Base-by-base conservation (phyloP, 2,888 invertebrate genomes). In the Caenorhabditis macrosperma region DNA sequence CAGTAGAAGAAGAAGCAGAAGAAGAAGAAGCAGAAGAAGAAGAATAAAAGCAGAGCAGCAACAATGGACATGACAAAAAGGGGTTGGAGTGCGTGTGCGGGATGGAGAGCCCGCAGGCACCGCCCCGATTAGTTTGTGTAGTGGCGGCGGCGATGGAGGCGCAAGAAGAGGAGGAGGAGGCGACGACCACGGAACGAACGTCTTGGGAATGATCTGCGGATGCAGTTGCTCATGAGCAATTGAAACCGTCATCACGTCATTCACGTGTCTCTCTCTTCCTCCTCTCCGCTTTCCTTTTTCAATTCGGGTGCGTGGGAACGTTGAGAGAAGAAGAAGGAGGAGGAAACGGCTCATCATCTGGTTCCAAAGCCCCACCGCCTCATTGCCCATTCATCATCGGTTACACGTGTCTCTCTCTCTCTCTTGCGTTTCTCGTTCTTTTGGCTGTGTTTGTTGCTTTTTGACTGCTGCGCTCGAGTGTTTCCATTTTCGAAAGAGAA, bases 51-150 rank as follows among this genome's bases (percentile, higher is more conserved):
- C 64, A 74, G 72, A 72, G 72, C 44, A 48, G 48, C 74, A 74
- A 74, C 74, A 74, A 74, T 74, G 74, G 74, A 74, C 74, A 74
- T 74, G 74, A 74, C 74, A 74, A 74, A 74, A 74, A 74, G 55
- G 71, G 71, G 71, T 71, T 71, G 71, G 71, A 61, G 71, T 71
- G 71, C 71, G 71, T 71, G 60, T 69, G 69, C 54, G 69, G 60
- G 69, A 69, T 57, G 60, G 50, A 69, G 68, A 60, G 46, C 35
- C 22, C 50, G 38, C 64, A 22, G 46, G 46, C 30, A 46, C 44
- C 17, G 44, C 67, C 68, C n/a, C 68, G 68, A 69, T 69, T 69
- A 69, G 68, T 69, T n/a, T 71, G 60, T 71, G 67, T 68, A 57
- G 57, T 48, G 59, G 48, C 48, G 12, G 26, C 5, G 26, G 26